A percentile compares a stretch with the other conserved stretches of the same genome.
phyloP scores from a whole-genome alignment of 2,797 vertebrate species.

The Ispidina lecontei region DNA sequence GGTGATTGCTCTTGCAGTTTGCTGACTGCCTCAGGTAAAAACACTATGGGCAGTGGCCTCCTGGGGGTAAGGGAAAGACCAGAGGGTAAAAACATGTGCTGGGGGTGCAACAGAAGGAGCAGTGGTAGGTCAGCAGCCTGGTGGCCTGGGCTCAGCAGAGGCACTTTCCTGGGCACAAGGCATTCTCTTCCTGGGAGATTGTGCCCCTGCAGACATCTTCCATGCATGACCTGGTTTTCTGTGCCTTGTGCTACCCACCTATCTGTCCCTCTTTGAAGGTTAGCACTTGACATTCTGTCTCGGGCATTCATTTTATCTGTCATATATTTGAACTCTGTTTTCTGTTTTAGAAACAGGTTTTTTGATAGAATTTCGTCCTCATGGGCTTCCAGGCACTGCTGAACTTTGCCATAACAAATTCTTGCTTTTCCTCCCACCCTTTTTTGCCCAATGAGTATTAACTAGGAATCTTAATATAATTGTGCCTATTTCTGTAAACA shows the following conservation, averaged over 20 bases:
- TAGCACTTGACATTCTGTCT: neutral
- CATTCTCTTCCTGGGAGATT: neutral
- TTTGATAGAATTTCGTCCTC: neutral
- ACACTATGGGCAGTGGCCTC: accelerated
- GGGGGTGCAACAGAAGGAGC: neutral
- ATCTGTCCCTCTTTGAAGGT: neutral
- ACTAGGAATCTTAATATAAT: neutral
- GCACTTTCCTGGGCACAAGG: neutral
- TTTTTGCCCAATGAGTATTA: neutral
- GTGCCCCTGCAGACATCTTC: neutral
- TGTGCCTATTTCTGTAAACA: conserved; percentile 15
- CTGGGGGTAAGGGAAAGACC: accelerated
- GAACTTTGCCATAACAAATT: neutral
- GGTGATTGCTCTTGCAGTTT: neutral
- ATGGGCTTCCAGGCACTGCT: neutral
- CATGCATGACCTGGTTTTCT: neutral
- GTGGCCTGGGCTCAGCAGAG: neutral
- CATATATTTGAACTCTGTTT: neutral
- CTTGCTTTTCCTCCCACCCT: accelerated
- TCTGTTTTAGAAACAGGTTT: neutral
- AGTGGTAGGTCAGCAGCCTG: accelerated
- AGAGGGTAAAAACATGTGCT: accelerated
- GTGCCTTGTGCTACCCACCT: neutral
- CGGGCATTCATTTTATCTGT: neutral
- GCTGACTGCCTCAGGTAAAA: neutral